A percentile compares a stretch with the other conserved stretches of the same genome.
These are phyloP conservation scores for Saccopteryx bilineata DNA, from an alignment of 2,113 vertebrate species.

Conservation along the genomic window DNA sequence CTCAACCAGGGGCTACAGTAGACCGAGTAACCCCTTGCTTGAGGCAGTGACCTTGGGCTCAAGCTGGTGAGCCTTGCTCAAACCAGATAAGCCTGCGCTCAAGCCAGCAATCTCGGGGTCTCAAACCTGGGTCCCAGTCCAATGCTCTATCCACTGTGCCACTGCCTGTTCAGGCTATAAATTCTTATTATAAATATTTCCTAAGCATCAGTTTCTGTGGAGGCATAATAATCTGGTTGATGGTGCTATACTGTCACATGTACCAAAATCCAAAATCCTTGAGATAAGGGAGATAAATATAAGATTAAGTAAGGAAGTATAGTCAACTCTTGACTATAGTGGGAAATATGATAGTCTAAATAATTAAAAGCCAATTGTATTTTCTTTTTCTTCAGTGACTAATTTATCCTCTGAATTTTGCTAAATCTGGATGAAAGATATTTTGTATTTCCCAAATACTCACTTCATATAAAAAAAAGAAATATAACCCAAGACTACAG, in stretches of 20 bases:
- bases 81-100: too few relatives aligned
- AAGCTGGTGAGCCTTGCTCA: too few relatives aligned
- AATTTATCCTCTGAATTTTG: slow-evolving; percentile 51
- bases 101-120: too few relatives aligned
- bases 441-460: not conserved
- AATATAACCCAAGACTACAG: not conserved
- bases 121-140: too few relatives aligned
- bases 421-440: slow-evolving; percentile 1
- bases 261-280: not conserved
- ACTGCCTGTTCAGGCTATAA: not conserved
- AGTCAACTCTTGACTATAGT: not conserved
- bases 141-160: too few relatives aligned
- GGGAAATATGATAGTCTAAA: not conserved
- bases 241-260: not conserved
- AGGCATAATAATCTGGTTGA: not conserved
- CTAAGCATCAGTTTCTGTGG: not conserved
- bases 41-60: too few relatives aligned
- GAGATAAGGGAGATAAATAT: not conserved
- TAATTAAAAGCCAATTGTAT: slow-evolving; percentile 15
- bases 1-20: too few relatives aligned
- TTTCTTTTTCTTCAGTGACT: not conserved
- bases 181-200: slow-evolving; percentile 36
- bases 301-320: not conserved
- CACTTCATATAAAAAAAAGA: not conserved
- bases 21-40: too few relatives aligned